These are phyloP conservation scores for Triops longicaudatus DNA, from an alignment of 1,140 invertebrate genomes.

Conservation along the genomic window DNA sequence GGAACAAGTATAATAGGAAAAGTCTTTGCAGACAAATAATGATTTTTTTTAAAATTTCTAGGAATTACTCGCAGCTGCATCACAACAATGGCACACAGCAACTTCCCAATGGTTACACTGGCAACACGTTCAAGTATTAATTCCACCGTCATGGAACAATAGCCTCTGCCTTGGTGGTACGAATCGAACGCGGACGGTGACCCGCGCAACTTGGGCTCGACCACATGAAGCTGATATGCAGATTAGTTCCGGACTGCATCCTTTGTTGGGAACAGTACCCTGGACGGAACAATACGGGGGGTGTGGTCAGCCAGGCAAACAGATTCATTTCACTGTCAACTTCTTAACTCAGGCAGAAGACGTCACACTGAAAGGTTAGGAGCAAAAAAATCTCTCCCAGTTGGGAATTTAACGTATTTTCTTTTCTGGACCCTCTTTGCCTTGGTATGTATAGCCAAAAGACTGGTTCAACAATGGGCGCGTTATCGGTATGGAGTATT, in stretches of 20 bases:
- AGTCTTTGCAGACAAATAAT: too few relatives aligned
- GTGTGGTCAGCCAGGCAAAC: slow-evolving; percentile 23
- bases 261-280: slow-evolving; percentile 17
- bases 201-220: neutral
- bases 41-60: neutral
- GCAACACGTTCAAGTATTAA: slow-evolving; percentile 3
- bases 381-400: neutral
- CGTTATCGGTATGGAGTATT: slow-evolving; percentile 38
- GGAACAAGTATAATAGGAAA: too few relatives aligned
- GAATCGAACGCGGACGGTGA: slow-evolving; percentile 6
- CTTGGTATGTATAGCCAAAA: slow-evolving; percentile 8
- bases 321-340: slow-evolving; percentile 19
- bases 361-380: neutral
- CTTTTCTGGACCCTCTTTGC: neutral
- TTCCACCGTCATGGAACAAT: slow-evolving; percentile 1
- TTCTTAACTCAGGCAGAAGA: slow-evolving; percentile 20
- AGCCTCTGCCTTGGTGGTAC: neutral
- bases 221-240: slow-evolving; percentile 16
- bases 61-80: neutral
- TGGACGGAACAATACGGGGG: slow-evolving; percentile 28
- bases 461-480: slow-evolving; percentile 34
- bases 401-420: neutral
- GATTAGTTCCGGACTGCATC: slow-evolving; percentile 1
- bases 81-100: neutral
- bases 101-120: neutral